Evolutionary conservation across 1,140 invertebrate genomes (phyloP), one percentile per base, ranked within the genome.

Genomic region (Rhopalosiphum padi): DNA sequence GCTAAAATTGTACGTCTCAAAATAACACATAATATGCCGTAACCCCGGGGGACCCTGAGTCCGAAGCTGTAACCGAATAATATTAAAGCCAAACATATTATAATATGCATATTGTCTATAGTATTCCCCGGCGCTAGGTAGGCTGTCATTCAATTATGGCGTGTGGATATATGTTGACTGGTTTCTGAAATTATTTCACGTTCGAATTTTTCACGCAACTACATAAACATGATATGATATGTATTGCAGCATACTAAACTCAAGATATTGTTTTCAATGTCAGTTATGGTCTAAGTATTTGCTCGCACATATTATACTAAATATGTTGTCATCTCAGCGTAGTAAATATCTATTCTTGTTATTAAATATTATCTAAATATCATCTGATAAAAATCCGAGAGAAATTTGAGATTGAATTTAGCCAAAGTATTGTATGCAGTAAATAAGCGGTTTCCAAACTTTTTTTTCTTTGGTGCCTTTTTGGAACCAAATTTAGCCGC

Each of bases 21-120:
- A 87, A 48, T 48, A 51, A 87, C 22, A 41, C 53, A 41, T 89
- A 9, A 41, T 89, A 9, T 37, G 0, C 37, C 1, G 8, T 7
- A 22, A 2, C 8, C 90, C 30, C 41, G 7, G 0, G 90, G 15
- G 60, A 91, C 30, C 9, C 6, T 1, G 25, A n/a, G 11, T 46
- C 60, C 18, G 23, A n/a, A 8, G 15, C 22, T 51, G 23, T 37
- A 83, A 37, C 68, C 21, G 22, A 82, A 25, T 25, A 92, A 82
- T 92, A 82, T 92, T 83, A 83, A 82, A 43, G 21, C 21, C n/a
- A 8, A 92, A 92, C 21, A 85, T 53, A 85, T n/a, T 77, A 77
- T n/a, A 21, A 15, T 77, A 77, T 68, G 60, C n/a, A 35, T 77
- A 77, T 77, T 77, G 30, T 77, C n/a, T 77, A 92, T 85, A 53